Evolutionary conservation across 2,888 invertebrate species (phyloP).

Genomic region (Standfussiana lucernea): DNA sequence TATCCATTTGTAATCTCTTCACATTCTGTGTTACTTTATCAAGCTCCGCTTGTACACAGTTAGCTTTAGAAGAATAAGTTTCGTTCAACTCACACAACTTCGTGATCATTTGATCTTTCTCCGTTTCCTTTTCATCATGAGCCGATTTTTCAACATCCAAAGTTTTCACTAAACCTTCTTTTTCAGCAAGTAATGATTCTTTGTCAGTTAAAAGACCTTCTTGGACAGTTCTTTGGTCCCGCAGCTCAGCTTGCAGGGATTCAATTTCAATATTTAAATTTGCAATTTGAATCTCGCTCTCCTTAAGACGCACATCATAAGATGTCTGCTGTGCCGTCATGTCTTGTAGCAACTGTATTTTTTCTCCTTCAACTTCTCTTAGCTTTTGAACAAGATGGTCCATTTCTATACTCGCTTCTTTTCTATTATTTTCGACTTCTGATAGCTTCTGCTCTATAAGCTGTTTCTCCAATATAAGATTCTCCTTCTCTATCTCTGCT

Average conservation of each 20-base stretch:
- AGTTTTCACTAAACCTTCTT: constrained; percentile 64
- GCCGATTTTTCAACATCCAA: constrained; percentile 69
- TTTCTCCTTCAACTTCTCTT: constrained; percentile 57
- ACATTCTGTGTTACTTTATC: constrained; percentile 63
- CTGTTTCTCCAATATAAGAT: constrained; percentile 63
- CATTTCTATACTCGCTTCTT: constrained; percentile 50
- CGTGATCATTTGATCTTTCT: constrained; percentile 64
- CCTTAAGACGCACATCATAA: constrained; percentile 44
- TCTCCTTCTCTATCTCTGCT: constrained; percentile 72
- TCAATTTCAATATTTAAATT: constrained; percentile 52
- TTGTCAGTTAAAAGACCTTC: constrained; percentile 63
- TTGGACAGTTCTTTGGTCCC: constrained; percentile 49
- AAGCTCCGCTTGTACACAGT: constrained; percentile 65
- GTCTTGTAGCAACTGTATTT: constrained; percentile 46
- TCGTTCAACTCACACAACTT: constrained; percentile 66
- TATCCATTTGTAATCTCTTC: constrained; percentile 67
- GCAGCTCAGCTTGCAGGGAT: constrained; percentile 51
- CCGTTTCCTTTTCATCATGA: constrained; percentile 68
- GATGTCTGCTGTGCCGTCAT: constrained; percentile 51
- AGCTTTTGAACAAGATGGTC: constrained; percentile 47
- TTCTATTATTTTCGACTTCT: constrained; percentile 48
- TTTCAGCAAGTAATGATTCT: constrained; percentile 62
- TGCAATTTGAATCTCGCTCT: constrained; percentile 49
- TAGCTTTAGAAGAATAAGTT: constrained; percentile 60
- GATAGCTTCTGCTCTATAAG: constrained; percentile 58